Evolutionary conservation across 2,888 invertebrate species (phyloP).

Genomic region (Dynastes tityus): DNA sequence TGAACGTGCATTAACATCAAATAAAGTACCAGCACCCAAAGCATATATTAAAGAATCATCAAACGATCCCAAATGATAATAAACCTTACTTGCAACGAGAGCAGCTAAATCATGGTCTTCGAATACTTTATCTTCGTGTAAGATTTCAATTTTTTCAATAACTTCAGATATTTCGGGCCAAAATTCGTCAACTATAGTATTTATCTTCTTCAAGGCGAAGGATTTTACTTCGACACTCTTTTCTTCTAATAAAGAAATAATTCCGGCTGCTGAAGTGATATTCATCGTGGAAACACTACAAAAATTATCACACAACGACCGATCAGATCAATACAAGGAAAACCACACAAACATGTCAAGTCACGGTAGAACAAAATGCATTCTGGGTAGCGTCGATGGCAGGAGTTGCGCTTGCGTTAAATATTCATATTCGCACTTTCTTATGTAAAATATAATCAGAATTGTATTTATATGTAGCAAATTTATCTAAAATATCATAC

Average conservation of each 20-base stretch:
- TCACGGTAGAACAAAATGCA: slow-evolving; percentile 19
- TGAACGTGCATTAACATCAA: slow-evolving; percentile 90
- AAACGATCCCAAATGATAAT: slow-evolving; percentile 94
- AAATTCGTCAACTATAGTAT: slow-evolving; percentile 93
- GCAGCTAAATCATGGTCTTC: slow-evolving; percentile 91
- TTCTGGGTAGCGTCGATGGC: slow-evolving; percentile 43
- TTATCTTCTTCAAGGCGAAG: slow-evolving; percentile 90
- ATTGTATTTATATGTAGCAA: no score
- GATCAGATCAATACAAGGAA: slow-evolving; percentile 7
- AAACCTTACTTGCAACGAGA: slow-evolving; percentile 95
- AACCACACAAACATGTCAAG: slow-evolving; percentile 20
- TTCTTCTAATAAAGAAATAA: slow-evolving; percentile 93
- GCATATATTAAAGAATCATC: slow-evolving; percentile 96
- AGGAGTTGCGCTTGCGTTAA: slow-evolving; percentile 39
- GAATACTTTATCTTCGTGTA: slow-evolving; percentile 90
- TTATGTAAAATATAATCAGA: no score
- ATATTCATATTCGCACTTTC: background rate
- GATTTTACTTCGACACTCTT: slow-evolving; percentile 91
- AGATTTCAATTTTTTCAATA: slow-evolving; percentile 93
- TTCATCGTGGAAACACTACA: slow-evolving; percentile 44
- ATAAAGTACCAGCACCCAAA: slow-evolving; percentile 90
- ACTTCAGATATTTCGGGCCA: slow-evolving; percentile 98
- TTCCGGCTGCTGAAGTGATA: slow-evolving; percentile 77
- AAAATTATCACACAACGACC: slow-evolving; percentile 36
- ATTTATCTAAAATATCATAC: no score